Evolutionary conservation across 1,140 invertebrate species (phyloP), one percentile per base, ranked within the genome.

Genomic region (Tetramorium parvispinum): DNA sequence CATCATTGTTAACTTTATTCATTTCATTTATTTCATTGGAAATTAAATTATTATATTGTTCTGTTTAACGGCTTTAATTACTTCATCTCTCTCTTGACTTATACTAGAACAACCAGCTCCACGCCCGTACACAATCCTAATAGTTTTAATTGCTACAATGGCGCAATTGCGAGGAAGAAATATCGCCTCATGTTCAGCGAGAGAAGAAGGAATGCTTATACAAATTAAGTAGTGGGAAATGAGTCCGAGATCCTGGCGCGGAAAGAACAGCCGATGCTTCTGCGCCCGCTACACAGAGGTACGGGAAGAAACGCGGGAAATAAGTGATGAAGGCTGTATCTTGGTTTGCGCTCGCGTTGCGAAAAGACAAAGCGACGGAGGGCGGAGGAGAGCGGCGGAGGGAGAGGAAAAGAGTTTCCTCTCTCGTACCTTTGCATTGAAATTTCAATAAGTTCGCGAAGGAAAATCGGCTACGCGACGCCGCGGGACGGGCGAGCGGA

Each of bases 151-250:
- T 73, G 40, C 43, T 75, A 75, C 79, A 75, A 24, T 55, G 53
- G 40, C 68, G 53, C 24, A 82, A 82, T 82, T 82, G 53, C 53
- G 18, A 21, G 21, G 24, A 49, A 75, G 53, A 83, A 73, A 83
- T 59, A 59, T 59, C 68, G 68, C 27, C 53, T 32, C 32, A 46
- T 27, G 66, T 73, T 59, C 53, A 57, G 53, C 68, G 53, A 43
- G 24, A 73, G 53, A 21, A 24, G 40, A 83, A 37, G 24, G n/a
- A 61, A 83, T 32, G 57, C 53, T 40, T 75, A 32, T 59, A 75
- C 70, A 83, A 75, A 83, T 83, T 83, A 82, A 71, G n/a, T 71
- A 75, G 53, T n/a, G 51, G 53, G 55, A 75, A 83, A 83, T 83
- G 68, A 75, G 53, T 71, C 46, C 32, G 55, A 43, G 79, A 73